A percentile compares a stretch with the other conserved stretches of the same genome.
These are phyloP conservation scores for Cairina moschata DNA, from an alignment of 2,113 vertebrate species.

Conservation along the genomic window DNA sequence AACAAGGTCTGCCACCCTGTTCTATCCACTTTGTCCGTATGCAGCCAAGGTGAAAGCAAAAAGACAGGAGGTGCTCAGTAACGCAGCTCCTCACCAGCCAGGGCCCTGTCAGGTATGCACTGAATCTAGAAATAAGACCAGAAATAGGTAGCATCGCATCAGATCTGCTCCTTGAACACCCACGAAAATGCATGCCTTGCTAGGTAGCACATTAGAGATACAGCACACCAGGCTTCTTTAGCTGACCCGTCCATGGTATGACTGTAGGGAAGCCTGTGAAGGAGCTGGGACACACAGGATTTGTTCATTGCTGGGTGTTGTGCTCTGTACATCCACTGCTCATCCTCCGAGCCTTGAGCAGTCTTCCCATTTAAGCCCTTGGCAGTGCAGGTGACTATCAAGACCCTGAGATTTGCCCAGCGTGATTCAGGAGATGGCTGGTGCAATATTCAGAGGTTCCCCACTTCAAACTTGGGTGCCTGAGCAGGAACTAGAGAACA, in stretches of 20 bases:
- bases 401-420: not conserved
- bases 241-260: not conserved
- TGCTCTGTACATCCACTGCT: not conserved
- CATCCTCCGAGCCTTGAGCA: not conserved
- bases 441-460: not conserved
- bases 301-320: not conserved
- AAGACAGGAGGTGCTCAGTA: not conserved
- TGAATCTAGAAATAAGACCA: not conserved
- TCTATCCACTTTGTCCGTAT: accelerated
- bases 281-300: accelerated
- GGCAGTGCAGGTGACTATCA: not conserved
- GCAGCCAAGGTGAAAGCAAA: not conserved
- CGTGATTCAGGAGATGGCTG: not conserved
- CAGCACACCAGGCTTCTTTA: not conserved
- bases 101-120: not conserved
- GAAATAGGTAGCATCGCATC: not conserved
- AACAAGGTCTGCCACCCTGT: not conserved
- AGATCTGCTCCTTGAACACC: not conserved
- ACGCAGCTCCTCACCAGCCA: not conserved
- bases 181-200: not conserved
- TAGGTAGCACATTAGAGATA: not conserved
- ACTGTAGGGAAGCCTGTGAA: not conserved
- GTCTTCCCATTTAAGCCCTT: not conserved
- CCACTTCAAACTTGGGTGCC: not conserved
- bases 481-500: not conserved